Conservation (phyloP, 2,888 invertebrate genomes). For the Pseudococcus viburni region DNA sequence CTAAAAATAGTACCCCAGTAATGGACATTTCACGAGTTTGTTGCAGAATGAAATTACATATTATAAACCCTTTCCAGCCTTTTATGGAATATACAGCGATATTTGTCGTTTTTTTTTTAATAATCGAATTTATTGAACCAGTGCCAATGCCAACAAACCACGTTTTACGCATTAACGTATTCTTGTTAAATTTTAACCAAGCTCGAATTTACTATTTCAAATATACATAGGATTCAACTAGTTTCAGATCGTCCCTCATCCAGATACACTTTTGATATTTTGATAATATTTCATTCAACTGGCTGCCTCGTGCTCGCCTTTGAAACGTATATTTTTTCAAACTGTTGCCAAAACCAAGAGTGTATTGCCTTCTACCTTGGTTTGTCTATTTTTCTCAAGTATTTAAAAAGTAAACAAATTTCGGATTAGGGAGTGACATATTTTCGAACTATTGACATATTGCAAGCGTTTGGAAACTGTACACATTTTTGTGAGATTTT, state of each 20-base stretch:
- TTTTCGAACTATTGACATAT: constrained; percentile 21
- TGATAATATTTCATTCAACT: constrained; percentile 15
- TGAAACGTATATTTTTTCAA: constrained; percentile 12
- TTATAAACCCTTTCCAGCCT: not conserved
- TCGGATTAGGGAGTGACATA: not conserved
- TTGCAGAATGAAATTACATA: not conserved
- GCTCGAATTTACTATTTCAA: not conserved
- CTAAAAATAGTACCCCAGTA: constrained; percentile 28
- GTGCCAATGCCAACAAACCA: constrained; percentile 46
- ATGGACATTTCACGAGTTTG: not conserved
- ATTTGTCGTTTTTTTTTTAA: constrained; percentile 20
- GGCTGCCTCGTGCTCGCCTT: not conserved
- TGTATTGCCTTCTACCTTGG: not conserved
- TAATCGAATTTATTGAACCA: constrained; percentile 48
- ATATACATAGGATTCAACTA: not conserved
- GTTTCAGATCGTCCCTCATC: not conserved
- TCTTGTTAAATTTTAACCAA: not conserved
- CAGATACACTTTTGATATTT: constrained; percentile 12
- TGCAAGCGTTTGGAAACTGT: constrained; percentile 9
- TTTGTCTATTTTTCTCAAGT: constrained; percentile 4
- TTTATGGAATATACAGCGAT: constrained; percentile 32
- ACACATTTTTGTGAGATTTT: not conserved
- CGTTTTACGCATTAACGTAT: constrained; percentile 41
- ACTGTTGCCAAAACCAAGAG: not conserved
- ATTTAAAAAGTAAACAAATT: constrained; percentile 28